Evolutionary conservation across 2,888 invertebrate genomes (phyloP), one percentile per base, ranked within the genome.

Genomic region (Eurytoma adleriae): DNA sequence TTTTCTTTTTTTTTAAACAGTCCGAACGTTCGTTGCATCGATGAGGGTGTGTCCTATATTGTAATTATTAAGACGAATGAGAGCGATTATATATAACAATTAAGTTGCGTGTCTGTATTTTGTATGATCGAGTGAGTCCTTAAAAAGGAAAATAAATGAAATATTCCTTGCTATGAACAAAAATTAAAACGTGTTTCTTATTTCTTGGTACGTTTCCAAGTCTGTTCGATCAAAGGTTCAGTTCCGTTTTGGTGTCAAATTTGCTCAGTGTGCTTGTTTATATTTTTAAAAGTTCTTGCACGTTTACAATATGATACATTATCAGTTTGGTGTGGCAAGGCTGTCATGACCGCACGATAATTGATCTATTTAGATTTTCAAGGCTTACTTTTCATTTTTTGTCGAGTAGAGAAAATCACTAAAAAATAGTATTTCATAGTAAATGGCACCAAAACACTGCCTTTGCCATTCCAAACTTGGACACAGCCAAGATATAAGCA

Each of bases 391-490:
- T 59, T 67, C 57, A 24, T 59, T 64, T 81, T 57, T 71, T 52
- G 24, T 62, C 10, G 73, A 62, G 79, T 40, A 69, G 54, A 68
- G 64, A 73, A 80, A 77, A 40, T 40, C 10, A 40, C 7, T 10
- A 40, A 40, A 71, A 78, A 79, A 70, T 18, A 40, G 40, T 78
- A 71, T 74, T 82, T 83, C 79, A 76, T 62, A 82, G 30, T 83
- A 85, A 87, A 91, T 92, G 92, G 93, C 93, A 93, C 94, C 94
- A 93, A 93, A 94, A 93, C 93, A 92, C 92, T 93, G 93, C 92
- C 92, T 91, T 91, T 92, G 93, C 94, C 93, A 93, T 92, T 93
- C 93, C 94, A 94, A 92, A 94, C 94, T 94, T 94, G 93, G 93
- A 93, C 93, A 93, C 90, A 91, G 90, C 91, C 91, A 91, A 90